Evolutionary conservation across 2,113 vertebrate genomes (phyloP).

Genomic region (Rynchops niger): DNA sequence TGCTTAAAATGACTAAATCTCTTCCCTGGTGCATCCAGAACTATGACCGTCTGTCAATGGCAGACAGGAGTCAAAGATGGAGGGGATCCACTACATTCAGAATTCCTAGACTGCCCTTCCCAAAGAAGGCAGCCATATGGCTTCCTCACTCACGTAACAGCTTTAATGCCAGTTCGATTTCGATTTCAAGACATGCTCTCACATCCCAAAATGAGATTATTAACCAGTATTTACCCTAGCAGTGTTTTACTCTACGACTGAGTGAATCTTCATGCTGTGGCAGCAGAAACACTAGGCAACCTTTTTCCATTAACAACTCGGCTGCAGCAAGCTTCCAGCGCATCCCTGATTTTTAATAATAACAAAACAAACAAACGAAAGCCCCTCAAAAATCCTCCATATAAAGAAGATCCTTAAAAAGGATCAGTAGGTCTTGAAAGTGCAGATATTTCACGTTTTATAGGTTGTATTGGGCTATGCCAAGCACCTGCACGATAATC

Average conservation of each 20-base stretch:
- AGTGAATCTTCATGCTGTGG: neutral
- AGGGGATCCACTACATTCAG: neutral
- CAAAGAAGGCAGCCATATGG: neutral
- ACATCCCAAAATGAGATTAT: neutral
- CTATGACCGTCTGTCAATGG: neutral
- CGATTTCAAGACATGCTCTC: neutral
- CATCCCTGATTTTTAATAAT: neutral
- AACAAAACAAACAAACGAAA: no score
- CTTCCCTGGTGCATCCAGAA: neutral
- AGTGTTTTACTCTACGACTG: neutral
- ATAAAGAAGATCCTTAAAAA: neutral
- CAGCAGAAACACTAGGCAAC: neutral
- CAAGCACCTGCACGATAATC: neutral
- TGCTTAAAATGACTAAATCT: neutral
- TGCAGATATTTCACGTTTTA: neutral
- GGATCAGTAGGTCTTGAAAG: neutral
- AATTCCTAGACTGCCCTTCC: neutral
- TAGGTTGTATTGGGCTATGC: neutral
- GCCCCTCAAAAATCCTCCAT: neutral
- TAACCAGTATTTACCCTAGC: neutral
- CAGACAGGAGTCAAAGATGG: neutral
- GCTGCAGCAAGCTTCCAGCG: neutral
- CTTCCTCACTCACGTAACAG: neutral
- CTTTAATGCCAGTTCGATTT: neutral
- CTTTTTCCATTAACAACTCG: neutral